Evolutionary conservation across 2,888 invertebrate genomes (phyloP).

Genomic region (Dione vanillae): DNA sequence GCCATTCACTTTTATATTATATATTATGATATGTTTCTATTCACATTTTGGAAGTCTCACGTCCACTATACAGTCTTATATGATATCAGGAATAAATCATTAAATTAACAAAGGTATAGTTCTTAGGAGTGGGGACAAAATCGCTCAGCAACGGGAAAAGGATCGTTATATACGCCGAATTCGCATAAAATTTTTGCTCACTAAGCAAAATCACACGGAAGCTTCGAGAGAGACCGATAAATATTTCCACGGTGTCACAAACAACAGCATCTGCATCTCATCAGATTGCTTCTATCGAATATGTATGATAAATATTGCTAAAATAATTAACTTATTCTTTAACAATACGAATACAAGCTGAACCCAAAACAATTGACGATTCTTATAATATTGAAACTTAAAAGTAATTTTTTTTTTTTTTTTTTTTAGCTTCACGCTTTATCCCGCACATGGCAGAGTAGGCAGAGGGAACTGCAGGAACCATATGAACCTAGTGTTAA

Average conservation of each 20-base stretch:
- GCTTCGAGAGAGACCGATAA: background rate
- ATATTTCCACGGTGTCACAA: background rate
- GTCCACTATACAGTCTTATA: background rate
- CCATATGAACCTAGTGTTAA: too few species aligned
- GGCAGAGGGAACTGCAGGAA: too few species aligned
- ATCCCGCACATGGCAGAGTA: too few species aligned
- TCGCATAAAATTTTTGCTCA: constrained; percentile 10
- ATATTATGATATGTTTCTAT: background rate
- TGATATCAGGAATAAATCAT: background rate
- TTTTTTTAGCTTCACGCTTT: too few species aligned
- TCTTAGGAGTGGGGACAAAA: background rate
- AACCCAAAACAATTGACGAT: too few species aligned
- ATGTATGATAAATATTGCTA: too few species aligned
- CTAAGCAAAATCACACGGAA: constrained; percentile 2
- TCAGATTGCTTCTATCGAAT: too few species aligned
- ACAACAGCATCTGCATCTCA: background rate
- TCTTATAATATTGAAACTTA: too few species aligned
- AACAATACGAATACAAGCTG: too few species aligned
- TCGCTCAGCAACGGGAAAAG: constrained; percentile 1
- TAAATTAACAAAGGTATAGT: background rate
- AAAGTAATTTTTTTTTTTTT: too few species aligned
- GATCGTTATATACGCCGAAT: constrained; percentile 23
- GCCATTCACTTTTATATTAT: background rate
- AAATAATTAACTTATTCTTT: too few species aligned
- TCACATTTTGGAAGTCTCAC: background rate